phyloP scores from a whole-genome alignment of 2,888 invertebrate genomes.

The Halocaridina rubra region DNA sequence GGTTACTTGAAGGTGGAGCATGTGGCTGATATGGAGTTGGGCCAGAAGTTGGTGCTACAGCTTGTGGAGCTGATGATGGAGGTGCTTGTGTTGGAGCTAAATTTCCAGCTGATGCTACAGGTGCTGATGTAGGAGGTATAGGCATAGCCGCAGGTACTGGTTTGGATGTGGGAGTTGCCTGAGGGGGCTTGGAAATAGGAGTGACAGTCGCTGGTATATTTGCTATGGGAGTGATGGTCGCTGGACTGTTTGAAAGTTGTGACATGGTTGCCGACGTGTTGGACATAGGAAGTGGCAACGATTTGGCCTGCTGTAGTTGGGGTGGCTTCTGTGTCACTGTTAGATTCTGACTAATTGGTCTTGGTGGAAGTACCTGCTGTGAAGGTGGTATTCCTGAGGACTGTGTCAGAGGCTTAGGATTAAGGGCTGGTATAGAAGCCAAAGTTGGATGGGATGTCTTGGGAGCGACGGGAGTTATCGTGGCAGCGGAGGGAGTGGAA shows the following conservation, averaged over 20 bases:
- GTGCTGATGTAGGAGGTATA: neutral
- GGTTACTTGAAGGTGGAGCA: neutral
- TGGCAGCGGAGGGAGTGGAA: slow-evolving; percentile 29
- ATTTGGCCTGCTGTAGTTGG: slow-evolving; percentile 18
- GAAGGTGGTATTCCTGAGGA: neutral
- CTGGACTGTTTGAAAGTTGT: neutral
- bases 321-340: slow-evolving; percentile 17
- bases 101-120: neutral
- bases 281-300: neutral
- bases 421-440: neutral
- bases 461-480: slow-evolving; percentile 2
- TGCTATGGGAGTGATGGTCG: neutral
- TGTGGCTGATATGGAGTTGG: neutral
- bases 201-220: neutral
- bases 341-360: slow-evolving; percentile 2
- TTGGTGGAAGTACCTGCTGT: slow-evolving; percentile 13
- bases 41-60: neutral
- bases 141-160: neutral
- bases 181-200: neutral
- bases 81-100: slow-evolving; percentile 10
- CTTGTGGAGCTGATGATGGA: neutral
- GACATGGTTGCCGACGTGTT: neutral
- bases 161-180: slow-evolving; percentile 1
- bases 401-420: slow-evolving; percentile 7
- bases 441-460: neutral